Evolutionary conservation across 2,797 vertebrate genomes (phyloP), one percentile per base, ranked within the genome.

Genomic region (Scarus forsteni): DNA sequence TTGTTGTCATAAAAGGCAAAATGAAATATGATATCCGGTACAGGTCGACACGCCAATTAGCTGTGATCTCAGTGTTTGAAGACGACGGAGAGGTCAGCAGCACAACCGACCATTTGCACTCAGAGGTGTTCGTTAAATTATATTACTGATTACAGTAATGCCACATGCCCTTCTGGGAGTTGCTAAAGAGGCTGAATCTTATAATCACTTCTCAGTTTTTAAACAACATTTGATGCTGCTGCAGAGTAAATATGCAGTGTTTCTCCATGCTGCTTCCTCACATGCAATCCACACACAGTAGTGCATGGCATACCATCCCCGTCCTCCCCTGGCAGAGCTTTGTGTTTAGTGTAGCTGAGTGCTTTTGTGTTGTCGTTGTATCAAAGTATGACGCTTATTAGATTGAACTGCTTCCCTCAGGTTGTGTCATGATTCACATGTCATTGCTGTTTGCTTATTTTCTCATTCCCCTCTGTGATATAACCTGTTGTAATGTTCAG

Each of bases 221-320:
- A 66, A 73, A 74, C 65, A 62, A 45, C 75, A 46, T 60, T 68
- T 14, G 39, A 13, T 62, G 74, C 45, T 66, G 15, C 18, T 49
- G 34, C 42, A 69, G 34, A 70, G 48, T 39, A 57, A 78, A 67
- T 54, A 53, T 18, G 34, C 40, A 66, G 27, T 63, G 60, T 55
- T 46, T 71, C 43, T 55, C 50, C 42, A 14, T 9, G n/a, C 34
- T 14, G 51, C 63, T 48, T 70, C 62, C 50, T 60, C 70, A 71
- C 52, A 56, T 60, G 27, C 75, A 67, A 56, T 66, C 61, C 52
- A 73, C 51, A 60, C 56, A 58, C 46, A 49, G 18, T 76, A 85
- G 67, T 86, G 90, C 86, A 88, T 88, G 87, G 80, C 71, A 50
- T 44, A 60, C 75, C 44, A 62, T 80, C 60, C 46, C 38, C 74